Base-by-base conservation (phyloP, 2,113 vertebrate species). In the Atractosteus spatula region DNA sequence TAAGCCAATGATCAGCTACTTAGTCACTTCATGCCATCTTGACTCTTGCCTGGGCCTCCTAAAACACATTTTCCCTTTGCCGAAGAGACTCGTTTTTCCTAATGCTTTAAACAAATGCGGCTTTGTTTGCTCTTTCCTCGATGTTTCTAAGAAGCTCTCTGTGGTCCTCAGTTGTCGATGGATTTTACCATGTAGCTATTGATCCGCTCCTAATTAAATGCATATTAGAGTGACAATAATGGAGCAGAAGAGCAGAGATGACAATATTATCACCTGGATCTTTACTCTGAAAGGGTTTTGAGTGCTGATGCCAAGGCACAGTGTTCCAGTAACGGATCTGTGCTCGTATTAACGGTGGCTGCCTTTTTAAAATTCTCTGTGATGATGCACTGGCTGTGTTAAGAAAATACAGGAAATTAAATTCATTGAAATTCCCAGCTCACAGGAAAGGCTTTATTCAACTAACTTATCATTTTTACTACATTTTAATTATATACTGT, bases 121-220 rank as follows among this genome's bases (percentile, higher is more conserved):
- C 63, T 47, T 62, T 62, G 43, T 4, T 44, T 7, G n/a, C 17
- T 3, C 4, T 10, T 7, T 42, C 5, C 14, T 55, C 10, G 8
- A 8, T 54, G 45, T 29, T 29, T 29, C 29, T 29, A 29, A 29
- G 29, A 29, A 29, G 29, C 29, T 29, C 29, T 29, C 62, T 41
- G 29, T 12, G 71, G 11, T 16, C 3, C 41, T n/a, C 3, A 6
- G 13, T 41, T 41, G 62, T 41, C 62, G n/a, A 16, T 65, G 70
- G n/a, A 54, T 45, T n/a, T 29, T 14, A 13, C 7, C 7, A 7
- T 29, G 73, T 79, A 78, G 3, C 76, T 86, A 85, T 85, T 80
- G 82, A 86, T 80, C 76, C 71, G 77, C 61, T 77, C 69, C 74
- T 84, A 87, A 87, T 86, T 79, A 84, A 87, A 83, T 73, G 75